A percentile compares a stretch with the other conserved stretches of the same genome.
phyloP scores from a whole-genome alignment of 2,888 invertebrate genomes.

The Ecdyonurus torrentis region DNA sequence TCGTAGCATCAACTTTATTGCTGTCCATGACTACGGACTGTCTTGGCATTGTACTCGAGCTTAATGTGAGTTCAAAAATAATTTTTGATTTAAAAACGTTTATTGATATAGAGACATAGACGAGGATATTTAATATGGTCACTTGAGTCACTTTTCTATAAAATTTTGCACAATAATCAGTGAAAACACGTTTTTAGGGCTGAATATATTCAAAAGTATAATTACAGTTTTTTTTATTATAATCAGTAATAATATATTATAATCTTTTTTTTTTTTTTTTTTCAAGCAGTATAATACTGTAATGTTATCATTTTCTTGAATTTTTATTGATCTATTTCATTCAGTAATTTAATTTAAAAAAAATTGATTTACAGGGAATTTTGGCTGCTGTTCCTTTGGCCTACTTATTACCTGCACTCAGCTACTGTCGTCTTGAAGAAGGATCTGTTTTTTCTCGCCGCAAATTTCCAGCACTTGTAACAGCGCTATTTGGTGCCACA shows the following conservation, averaged over 20 bases:
- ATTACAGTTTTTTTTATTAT: no score
- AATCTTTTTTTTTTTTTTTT: conserved; percentile 2
- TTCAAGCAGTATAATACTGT: conserved; percentile 9
- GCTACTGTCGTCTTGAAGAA: conserved; percentile 57
- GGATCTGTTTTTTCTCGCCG: conserved; percentile 44
- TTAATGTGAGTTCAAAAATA: conserved; percentile 58
- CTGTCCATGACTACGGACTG: conserved; percentile 71
- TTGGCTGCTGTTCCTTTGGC: conserved; percentile 68
- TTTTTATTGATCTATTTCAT: neutral
- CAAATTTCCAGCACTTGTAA: conserved; percentile 52
- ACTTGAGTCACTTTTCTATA: no score
- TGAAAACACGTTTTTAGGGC: no score
- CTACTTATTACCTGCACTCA: conserved; percentile 62
- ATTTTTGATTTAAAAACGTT: no score
- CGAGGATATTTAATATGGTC: no score
- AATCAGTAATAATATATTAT: conserved; percentile 1
- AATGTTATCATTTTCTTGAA: conserved; percentile 7
- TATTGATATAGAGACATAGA: no score
- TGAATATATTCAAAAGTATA: no score
- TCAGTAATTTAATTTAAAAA: conserved; percentile 5
- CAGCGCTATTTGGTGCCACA: conserved; percentile 47
- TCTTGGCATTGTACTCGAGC: conserved; percentile 60
- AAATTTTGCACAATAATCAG: neutral
- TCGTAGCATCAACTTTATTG: conserved; percentile 49
- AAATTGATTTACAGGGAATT: conserved; percentile 59